Evolutionary conservation across 2,797 vertebrate species (phyloP), one percentile per base, ranked within the genome.

Genomic region (Carduelis carduelis): DNA sequence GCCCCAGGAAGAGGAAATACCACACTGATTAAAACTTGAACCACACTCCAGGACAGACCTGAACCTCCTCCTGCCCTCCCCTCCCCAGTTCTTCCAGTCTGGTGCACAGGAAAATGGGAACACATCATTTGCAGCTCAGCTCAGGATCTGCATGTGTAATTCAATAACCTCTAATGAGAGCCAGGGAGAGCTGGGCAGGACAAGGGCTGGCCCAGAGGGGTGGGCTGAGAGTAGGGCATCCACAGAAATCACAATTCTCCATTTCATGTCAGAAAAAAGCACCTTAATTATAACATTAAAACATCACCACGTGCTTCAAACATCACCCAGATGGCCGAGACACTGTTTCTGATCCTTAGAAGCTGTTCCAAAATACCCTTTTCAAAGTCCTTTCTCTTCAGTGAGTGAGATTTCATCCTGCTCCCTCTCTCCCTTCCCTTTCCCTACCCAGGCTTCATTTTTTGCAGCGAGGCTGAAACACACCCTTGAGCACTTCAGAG

Each of bases 1-100:
- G 90, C 83, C 8, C 3, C 84, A 87, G 90, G 90, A 96, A 90
- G 72, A 96, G 97, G 95, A 96, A 97, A 97, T 88, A 68, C 88
- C 87, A 78, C 39, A 27, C 66, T 96, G 97, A 97, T 97, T 96
- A 90, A 94, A 94, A 90, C 64, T 55, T 30, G 56, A 91, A 46
- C 74, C 81, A 61, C 8, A 3, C 47, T 71, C 8, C 70, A 64
- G 74, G 85, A 43, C 92, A 91, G 83, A 94, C 75, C 84, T 47
- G 61, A 84, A 53, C 83, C 94, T 74, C 74, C 21, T 23, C 19
- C n/a, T 34, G n/a, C 55, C n/a, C 55, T 34, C 34, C 21, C 59
- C n/a, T 83, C 41, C 43, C 55, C 68, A 37, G 35, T 9, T 79
- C 69, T 91, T 66, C 39, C 27, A 18, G 87, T 18, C 63, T 56